Conservation (phyloP, 2,888 invertebrate genomes). For the Drosophila pullipes region DNA sequence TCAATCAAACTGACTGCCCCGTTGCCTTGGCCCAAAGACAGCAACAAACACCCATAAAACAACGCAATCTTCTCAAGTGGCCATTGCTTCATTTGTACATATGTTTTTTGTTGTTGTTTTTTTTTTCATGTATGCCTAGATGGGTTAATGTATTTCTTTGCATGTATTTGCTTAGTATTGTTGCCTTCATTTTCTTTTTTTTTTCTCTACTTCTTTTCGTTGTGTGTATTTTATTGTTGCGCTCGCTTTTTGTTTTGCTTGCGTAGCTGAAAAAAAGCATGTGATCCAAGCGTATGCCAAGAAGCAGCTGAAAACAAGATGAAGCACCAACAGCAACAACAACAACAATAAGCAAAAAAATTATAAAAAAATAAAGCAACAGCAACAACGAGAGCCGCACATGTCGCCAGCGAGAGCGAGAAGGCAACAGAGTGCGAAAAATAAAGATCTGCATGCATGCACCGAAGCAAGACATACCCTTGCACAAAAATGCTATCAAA, state of each 20-base stretch:
- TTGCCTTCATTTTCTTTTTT: constrained; percentile 42
- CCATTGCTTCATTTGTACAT: constrained; percentile 13
- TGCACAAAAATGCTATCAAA: constrained; percentile 4
- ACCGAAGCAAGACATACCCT: constrained; percentile 38
- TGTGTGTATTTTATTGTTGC: constrained; percentile 37
- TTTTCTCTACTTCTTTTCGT: constrained; percentile 29
- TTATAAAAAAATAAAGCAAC: neutral
- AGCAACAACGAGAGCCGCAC: neutral
- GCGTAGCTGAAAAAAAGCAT: constrained; percentile 76
- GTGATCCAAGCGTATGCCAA: constrained; percentile 69
- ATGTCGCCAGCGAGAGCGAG: constrained; percentile 4
- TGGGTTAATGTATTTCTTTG: constrained; percentile 43
- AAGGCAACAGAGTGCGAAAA: constrained; percentile 5
- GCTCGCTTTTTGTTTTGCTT: constrained; percentile 69
- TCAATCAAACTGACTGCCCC: constrained; percentile 61
- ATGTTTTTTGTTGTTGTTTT: constrained; percentile 7
- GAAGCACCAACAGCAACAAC: constrained; percentile 3
- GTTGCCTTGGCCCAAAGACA: constrained; percentile 54
- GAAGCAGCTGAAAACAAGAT: constrained; percentile 34
- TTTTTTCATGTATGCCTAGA: constrained; percentile 22
- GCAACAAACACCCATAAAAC: neutral
- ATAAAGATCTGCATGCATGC: constrained; percentile 12
- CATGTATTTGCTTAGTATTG: constrained; percentile 70
- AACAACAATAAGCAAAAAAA: neutral
- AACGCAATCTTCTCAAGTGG: constrained; percentile 48